These are phyloP conservation scores for Tor tambroides DNA, from an alignment of 2,113 vertebrate genomes.

Conservation along the genomic window DNA sequence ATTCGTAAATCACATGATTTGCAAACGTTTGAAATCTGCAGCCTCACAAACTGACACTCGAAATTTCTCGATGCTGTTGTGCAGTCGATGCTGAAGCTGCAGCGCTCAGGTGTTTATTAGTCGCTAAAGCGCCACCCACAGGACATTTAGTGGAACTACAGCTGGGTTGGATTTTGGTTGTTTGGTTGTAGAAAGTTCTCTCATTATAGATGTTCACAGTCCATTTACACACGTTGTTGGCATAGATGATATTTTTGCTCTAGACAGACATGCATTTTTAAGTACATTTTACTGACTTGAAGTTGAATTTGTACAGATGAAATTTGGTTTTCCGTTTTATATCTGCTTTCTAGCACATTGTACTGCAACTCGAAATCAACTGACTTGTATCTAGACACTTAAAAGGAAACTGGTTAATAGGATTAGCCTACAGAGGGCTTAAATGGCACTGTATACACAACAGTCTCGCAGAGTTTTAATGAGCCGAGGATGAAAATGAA, in stretches of 20 bases:
- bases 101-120: background rate
- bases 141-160: background rate
- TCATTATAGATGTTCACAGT: background rate
- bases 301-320: background rate
- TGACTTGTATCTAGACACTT: background rate
- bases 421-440: background rate
- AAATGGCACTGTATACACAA: background rate
- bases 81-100: background rate
- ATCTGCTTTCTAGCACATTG: background rate
- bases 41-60: background rate
- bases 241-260: background rate
- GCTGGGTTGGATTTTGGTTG: background rate
- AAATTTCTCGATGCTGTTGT: background rate
- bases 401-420: background rate
- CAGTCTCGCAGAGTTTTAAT: background rate
- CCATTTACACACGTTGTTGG: background rate
- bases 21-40: background rate
- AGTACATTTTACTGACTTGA: background rate
- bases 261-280: background rate
- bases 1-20: background rate
- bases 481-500: background rate
- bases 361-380: background rate
- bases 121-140: background rate
- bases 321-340: background rate
- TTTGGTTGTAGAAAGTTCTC: background rate